Evolutionary conservation across 2,113 vertebrate species (phyloP).

Genomic region (Sylvilagus bachmani): DNA sequence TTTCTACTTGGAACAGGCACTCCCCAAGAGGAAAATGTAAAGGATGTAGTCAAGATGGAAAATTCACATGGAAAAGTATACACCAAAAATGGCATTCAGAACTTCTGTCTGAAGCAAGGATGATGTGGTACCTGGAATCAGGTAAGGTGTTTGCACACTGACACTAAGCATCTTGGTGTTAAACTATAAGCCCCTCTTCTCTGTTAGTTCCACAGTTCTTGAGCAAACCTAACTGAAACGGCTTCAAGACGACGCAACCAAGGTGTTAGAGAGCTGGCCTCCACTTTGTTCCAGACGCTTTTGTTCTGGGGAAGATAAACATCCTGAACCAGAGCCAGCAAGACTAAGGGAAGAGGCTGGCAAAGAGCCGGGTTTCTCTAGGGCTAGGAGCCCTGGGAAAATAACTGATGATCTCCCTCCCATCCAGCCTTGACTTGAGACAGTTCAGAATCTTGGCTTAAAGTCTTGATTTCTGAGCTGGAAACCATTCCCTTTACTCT

Average conservation of each 20-base stretch:
- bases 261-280: conserved; percentile 23
- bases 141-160: background rate
- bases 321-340: background rate
- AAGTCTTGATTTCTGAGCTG: background rate
- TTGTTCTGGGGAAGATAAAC: conserved; percentile 32
- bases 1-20: background rate
- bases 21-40: background rate
- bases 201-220: background rate
- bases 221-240: conserved; percentile 56
- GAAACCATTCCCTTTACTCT: background rate
- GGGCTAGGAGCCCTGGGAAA: background rate
- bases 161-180: background rate
- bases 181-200: background rate
- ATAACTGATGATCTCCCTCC: background rate
- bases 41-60: background rate
- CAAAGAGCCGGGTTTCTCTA: background rate
- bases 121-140: too few relatives aligned
- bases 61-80: background rate
- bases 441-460: background rate
- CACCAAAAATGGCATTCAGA: background rate
- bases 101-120: background rate
- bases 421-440: background rate
- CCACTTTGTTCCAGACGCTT: conserved; percentile 46
- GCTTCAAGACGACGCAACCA: conserved; percentile 49
- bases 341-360: background rate